Evolutionary conservation across 2,888 invertebrate genomes (phyloP).

Genomic region (Halictus ligatus): DNA sequence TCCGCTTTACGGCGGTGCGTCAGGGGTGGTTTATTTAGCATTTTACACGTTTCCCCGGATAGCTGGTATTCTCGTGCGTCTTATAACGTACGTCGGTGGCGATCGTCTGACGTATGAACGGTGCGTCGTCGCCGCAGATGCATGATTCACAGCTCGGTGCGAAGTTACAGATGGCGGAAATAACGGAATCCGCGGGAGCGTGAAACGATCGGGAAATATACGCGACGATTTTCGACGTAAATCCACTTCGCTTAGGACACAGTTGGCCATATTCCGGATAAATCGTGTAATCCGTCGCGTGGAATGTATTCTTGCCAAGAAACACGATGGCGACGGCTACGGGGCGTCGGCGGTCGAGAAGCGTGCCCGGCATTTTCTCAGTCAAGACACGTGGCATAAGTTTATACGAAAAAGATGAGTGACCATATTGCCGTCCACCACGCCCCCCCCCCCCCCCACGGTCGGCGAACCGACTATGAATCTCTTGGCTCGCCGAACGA

Average conservation of each 20-base stretch:
- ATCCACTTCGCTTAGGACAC: conserved; percentile 38
- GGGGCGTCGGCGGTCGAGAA: conserved; percentile 37
- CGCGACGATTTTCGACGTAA: conserved; percentile 13
- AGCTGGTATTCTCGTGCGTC: no score
- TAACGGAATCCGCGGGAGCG: neutral
- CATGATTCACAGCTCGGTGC: neutral
- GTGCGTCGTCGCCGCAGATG: neutral
- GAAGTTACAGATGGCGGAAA: neutral
- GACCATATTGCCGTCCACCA: conserved; percentile 39
- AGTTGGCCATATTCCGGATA: conserved; percentile 61
- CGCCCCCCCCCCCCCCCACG: neutral
- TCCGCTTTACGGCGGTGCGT: no score
- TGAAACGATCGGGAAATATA: neutral
- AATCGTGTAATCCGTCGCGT: conserved; percentile 44
- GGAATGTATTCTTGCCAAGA: conserved; percentile 58
- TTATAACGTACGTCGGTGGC: neutral
- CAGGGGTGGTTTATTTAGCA: no score
- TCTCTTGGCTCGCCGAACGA: conserved; percentile 25
- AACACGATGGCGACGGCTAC: conserved; percentile 14
- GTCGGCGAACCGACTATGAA: conserved; percentile 43
- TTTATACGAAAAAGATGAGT: conserved; percentile 53
- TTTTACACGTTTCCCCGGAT: neutral
- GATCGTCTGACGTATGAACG: neutral
- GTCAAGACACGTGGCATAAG: conserved; percentile 54
- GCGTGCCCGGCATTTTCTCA: conserved; percentile 52